These are phyloP conservation scores for Pseudeuparius sepicola DNA, from an alignment of 2,888 invertebrate species.

Conservation along the genomic window DNA sequence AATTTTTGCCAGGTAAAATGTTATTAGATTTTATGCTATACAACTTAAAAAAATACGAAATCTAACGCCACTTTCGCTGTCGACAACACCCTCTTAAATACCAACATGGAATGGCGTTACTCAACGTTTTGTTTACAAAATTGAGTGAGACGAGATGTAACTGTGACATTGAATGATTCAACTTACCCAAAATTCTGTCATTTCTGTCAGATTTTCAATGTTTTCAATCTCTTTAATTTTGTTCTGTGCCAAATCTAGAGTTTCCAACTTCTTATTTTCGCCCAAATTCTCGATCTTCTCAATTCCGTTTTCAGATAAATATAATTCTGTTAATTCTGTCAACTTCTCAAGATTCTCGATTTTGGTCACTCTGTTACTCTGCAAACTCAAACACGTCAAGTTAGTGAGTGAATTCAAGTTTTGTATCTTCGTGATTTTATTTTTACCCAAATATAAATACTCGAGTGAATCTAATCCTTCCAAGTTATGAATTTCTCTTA, in stretches of 20 bases:
- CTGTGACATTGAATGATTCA: too few relatives aligned
- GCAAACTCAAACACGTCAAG: slow-evolving; percentile 74
- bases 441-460: slow-evolving; percentile 84
- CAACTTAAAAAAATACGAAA: too few relatives aligned
- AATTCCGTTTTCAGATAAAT: slow-evolving; percentile 90
- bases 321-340: slow-evolving; percentile 71
- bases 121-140: too few relatives aligned
- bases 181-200: slow-evolving; percentile 95
- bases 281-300: slow-evolving; percentile 66
- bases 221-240: slow-evolving; percentile 71
- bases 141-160: too few relatives aligned
- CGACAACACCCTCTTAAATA: too few relatives aligned
- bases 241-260: slow-evolving; percentile 86
- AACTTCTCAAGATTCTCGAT: slow-evolving; percentile 77
- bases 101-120: too few relatives aligned
- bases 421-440: slow-evolving; percentile 83
- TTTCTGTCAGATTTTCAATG: slow-evolving; percentile 58
- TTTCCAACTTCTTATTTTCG: slow-evolving; percentile 60
- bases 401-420: slow-evolving; percentile 64
- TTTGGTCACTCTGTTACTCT: slow-evolving; percentile 79
- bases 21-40: too few relatives aligned
- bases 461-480: slow-evolving; percentile 63
- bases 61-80: too few relatives aligned
- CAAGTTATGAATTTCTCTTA: slow-evolving; percentile 82
- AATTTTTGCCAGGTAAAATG: too few relatives aligned